A percentile compares a stretch with the other conserved stretches of the same genome.
phyloP scores from a whole-genome alignment of 2,797 vertebrate species.

The Hydrocynus forskahlii region DNA sequence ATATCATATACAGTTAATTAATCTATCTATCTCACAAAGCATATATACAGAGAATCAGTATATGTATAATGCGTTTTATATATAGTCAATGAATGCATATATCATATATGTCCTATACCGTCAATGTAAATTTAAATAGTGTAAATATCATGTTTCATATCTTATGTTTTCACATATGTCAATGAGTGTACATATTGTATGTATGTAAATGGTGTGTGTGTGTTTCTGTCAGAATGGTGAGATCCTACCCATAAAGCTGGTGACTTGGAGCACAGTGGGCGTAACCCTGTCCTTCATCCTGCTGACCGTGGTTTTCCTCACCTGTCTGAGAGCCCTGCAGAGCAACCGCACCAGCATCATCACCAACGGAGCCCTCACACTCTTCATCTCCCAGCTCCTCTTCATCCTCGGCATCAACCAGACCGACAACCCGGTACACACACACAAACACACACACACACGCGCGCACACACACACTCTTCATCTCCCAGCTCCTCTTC shows the following conservation, averaged over 20 bases:
- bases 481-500: too few species aligned
- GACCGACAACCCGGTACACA: slow-evolving; percentile 86
- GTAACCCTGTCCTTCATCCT: slow-evolving; percentile 88
- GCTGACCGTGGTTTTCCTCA: slow-evolving; percentile 86
- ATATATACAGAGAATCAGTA: too few species aligned
- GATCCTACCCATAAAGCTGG: slow-evolving; percentile 87
- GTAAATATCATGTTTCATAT: too few species aligned
- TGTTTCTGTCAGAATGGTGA: slow-evolving; percentile 85
- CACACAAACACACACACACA: background rate
- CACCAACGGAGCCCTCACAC: slow-evolving; percentile 83
- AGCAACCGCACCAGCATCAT: slow-evolving; percentile 91
- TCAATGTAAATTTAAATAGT: too few species aligned
- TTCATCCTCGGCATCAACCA: slow-evolving; percentile 95
- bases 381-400: slow-evolving; percentile 88
- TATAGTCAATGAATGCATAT: too few species aligned
- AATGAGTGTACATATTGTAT: too few species aligned
- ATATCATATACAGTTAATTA: too few species aligned
- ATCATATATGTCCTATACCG: too few species aligned
- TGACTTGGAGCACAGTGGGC: slow-evolving; percentile 87
- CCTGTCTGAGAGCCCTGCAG: slow-evolving; percentile 79
- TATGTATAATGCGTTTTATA: too few species aligned
- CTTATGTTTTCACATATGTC: too few species aligned
- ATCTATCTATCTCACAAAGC: too few species aligned
- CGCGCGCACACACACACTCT: background rate
- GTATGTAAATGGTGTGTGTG: background rate